Evolutionary conservation across 2,113 vertebrate genomes (phyloP), one percentile per base, ranked within the genome.

Genomic region (Edolisoma coerulescens): DNA sequence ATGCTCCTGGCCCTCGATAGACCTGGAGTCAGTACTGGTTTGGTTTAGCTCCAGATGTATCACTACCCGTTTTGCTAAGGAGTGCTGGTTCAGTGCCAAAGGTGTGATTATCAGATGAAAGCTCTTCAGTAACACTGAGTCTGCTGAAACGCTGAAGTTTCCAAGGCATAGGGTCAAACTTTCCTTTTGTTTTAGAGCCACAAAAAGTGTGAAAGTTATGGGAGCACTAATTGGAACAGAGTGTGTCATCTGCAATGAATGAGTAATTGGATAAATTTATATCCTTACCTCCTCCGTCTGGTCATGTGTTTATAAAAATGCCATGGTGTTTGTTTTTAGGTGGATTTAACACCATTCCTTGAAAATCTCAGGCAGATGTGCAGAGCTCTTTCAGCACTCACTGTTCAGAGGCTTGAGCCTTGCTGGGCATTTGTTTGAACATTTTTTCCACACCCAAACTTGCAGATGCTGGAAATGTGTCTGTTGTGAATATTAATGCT

Each of bases 311-410:
- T 85, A 53, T 54, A 57, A 10, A 79, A 93, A 73, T 70, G 45
- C 59, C 30, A 17, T 56, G 57, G 49, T 73, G 24, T 67, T 96
- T 81, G 30, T 87, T 94, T 90, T 88, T 37, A 63, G 71, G 70
- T 87, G 63, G 50, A 28, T 87, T 76, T 91, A 56, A 84, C 44
- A 41, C 42, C 24, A 73, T 83, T 91, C 50, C 63, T 85, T 83
- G 67, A 53, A 87, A 85, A 39, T 70, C 23, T 83, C 24, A 19
- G 61, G 13, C 57, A 56, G 52, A 63, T 54, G 27, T 63, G 21
- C 24, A 67, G 57, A 79, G 21, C 49, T 41, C 8, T 41, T 68
- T 53, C 39, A 53, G 39, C 30, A 2, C 37, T 53, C 0, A 0
- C 68, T 91, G 15, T 57, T 88, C 54, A 57, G 57, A 78, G 42